Percentiles rank a stretch among this genome's conserved stretches.
These are phyloP conservation scores for Apotomis capreana DNA, from an alignment of 2,888 invertebrate species.

Conservation along the genomic window DNA sequence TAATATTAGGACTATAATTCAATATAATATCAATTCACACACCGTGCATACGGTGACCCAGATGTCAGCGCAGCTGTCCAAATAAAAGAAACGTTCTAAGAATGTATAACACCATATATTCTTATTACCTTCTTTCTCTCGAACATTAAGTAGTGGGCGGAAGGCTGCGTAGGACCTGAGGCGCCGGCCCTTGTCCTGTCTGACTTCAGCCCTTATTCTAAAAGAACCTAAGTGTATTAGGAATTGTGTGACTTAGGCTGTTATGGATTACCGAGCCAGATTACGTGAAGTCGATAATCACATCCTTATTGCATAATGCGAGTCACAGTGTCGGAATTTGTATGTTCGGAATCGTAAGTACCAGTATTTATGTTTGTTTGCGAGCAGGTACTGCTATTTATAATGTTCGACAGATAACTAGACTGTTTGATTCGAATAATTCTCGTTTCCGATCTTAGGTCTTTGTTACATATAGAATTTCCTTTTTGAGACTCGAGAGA, in stretches of 20 bases:
- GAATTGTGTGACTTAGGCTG: not conserved
- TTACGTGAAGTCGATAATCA: conserved; percentile 38
- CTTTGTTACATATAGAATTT: too few relatives aligned
- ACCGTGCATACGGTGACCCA: conserved; percentile 30
- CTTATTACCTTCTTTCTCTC: conserved; percentile 9
- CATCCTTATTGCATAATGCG: conserved; percentile 42
- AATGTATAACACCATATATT: not conserved
- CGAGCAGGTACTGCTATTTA: conserved; percentile 20
- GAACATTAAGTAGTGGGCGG: conserved; percentile 28
- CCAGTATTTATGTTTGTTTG: conserved; percentile 15
- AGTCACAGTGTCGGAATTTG: conserved; percentile 34
- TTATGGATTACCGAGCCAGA: conserved; percentile 7
- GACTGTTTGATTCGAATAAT: not conserved
- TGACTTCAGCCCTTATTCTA: not conserved
- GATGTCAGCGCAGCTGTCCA: conserved; percentile 22
- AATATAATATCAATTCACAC: conserved; percentile 20
- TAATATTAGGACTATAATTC: conserved; percentile 10
- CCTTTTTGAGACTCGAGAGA: too few relatives aligned
- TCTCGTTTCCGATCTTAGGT: not conserved
- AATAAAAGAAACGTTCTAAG: not conserved
- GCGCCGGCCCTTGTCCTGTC: conserved; percentile 39
- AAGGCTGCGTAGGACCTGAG: conserved; percentile 35
- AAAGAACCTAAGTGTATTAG: not conserved
- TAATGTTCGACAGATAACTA: not conserved
- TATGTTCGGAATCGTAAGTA: conserved; percentile 33